Conservation (phyloP, 2,113 vertebrate genomes). For the Neogale vison region DNA sequence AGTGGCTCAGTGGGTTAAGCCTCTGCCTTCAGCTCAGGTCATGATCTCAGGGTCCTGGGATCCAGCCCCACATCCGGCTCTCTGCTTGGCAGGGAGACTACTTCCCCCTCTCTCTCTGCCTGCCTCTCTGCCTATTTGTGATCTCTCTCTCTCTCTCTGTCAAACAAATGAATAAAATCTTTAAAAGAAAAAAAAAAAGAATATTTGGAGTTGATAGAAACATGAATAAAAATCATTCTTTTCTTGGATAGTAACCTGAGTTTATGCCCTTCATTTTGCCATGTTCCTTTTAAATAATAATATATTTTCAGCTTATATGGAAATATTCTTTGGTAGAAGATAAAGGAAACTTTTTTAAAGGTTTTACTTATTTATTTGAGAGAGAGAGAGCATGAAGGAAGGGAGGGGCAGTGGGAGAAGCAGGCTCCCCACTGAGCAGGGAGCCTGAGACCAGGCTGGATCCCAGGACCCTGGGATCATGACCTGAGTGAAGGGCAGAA, state of each 20-base stretch:
- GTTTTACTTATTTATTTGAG: background rate
- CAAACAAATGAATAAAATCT: too few relatives aligned
- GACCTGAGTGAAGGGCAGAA: background rate
- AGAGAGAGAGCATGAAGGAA: background rate
- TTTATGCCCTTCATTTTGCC: background rate
- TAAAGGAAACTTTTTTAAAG: background rate
- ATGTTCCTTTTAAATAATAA: background rate
- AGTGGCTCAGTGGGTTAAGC: too few relatives aligned
- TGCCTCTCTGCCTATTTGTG: too few relatives aligned
- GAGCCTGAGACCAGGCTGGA: background rate
- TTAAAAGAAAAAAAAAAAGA: too few relatives aligned
- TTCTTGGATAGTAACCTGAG: background rate
- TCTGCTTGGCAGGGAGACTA: too few relatives aligned
- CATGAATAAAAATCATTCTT: background rate
- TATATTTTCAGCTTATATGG: background rate
- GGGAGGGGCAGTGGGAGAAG: background rate
- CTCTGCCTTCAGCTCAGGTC: too few relatives aligned
- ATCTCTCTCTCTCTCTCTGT: too few relatives aligned
- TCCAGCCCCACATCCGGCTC: too few relatives aligned
- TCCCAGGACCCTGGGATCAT: background rate
- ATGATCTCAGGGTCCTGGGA: too few relatives aligned
- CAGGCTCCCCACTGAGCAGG: background rate
- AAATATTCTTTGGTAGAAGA: background rate
- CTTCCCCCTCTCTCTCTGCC: too few relatives aligned
- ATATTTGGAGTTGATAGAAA: background rate